Conservation (phyloP, 2,113 vertebrate species). For the Chaetodon auriga region DNA sequence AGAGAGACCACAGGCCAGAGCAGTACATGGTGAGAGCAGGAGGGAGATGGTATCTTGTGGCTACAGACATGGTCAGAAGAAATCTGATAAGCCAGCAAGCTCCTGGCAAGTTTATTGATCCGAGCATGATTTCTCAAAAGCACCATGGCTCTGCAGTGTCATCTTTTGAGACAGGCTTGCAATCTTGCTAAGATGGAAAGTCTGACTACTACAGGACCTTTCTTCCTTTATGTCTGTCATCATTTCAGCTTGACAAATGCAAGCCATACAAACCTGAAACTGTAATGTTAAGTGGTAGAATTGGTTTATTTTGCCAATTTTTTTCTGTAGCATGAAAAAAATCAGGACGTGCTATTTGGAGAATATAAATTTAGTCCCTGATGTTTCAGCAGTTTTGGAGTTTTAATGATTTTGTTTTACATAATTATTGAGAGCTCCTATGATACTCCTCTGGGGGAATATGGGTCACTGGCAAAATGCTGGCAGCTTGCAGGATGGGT, state of each 20-base stretch:
- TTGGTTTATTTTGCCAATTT: constrained; percentile 6
- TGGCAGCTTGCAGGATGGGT: constrained; percentile 26
- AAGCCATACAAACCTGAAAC: not conserved
- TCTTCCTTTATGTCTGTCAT: not conserved
- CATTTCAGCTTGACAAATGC: not conserved
- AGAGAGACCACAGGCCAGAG: constrained; percentile 40
- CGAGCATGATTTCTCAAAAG: constrained; percentile 52
- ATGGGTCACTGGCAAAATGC: constrained; percentile 39
- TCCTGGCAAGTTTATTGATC: constrained; percentile 75
- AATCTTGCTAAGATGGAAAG: no score
- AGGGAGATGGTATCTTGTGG: constrained; percentile 39
- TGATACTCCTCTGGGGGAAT: constrained; percentile 22
- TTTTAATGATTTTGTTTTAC: constrained; percentile 26
- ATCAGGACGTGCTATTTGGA: not conserved
- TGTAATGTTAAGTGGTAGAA: not conserved
- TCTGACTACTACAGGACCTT: not conserved
- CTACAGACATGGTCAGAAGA: constrained; percentile 58
- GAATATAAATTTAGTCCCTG: not conserved
- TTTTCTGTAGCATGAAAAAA: not conserved
- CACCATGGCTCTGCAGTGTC: constrained; percentile 45
- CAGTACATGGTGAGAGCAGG: not conserved
- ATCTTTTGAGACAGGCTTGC: constrained; percentile 32
- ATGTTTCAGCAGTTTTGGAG: constrained; percentile 14
- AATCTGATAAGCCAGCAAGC: constrained; percentile 69
- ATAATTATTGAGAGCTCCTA: constrained; percentile 3